Evolutionary conservation across 2,888 invertebrate species (phyloP).

Genomic region (Molanna angustata): DNA sequence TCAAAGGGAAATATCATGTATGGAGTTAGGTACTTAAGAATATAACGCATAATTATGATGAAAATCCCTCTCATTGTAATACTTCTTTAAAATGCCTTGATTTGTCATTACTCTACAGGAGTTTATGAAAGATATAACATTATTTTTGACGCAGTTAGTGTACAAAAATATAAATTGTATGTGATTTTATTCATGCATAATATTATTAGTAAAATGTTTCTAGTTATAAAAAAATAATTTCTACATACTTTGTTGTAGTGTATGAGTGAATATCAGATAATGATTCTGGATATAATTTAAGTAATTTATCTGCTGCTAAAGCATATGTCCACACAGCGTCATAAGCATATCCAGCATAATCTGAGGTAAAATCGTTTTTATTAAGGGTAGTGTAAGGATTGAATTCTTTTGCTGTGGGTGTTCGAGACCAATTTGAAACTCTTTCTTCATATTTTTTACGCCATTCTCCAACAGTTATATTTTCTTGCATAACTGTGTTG

Average conservation of each 20-base stretch:
- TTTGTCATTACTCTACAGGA: too few relatives aligned
- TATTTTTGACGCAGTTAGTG: too few relatives aligned
- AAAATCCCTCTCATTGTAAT: too few relatives aligned
- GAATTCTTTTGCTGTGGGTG: constrained; percentile 1
- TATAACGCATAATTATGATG: too few relatives aligned
- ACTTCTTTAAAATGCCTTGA: too few relatives aligned
- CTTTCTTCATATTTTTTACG: constrained; percentile 45
- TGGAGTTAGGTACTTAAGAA: too few relatives aligned
- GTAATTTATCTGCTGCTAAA: constrained; percentile 62
- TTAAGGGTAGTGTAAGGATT: constrained; percentile 24
- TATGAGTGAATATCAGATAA: constrained; percentile 54
- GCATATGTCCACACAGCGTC: constrained; percentile 83
- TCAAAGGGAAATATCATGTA: too few relatives aligned
- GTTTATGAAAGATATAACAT: too few relatives aligned
- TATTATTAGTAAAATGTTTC: too few relatives aligned
- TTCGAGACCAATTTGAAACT: constrained; percentile 26
- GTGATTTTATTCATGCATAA: too few relatives aligned
- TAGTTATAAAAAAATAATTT: too few relatives aligned
- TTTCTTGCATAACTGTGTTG: constrained; percentile 60
- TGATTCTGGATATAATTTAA: constrained; percentile 59
- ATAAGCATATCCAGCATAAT: constrained; percentile 74
- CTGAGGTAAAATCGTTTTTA: constrained; percentile 45
- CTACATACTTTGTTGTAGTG: constrained; percentile 49
- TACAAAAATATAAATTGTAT: too few relatives aligned
- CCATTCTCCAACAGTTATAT: constrained; percentile 64